Base-by-base conservation (phyloP, 1,140 invertebrate genomes). In the Pseudomyrmex cubaensis region DNA sequence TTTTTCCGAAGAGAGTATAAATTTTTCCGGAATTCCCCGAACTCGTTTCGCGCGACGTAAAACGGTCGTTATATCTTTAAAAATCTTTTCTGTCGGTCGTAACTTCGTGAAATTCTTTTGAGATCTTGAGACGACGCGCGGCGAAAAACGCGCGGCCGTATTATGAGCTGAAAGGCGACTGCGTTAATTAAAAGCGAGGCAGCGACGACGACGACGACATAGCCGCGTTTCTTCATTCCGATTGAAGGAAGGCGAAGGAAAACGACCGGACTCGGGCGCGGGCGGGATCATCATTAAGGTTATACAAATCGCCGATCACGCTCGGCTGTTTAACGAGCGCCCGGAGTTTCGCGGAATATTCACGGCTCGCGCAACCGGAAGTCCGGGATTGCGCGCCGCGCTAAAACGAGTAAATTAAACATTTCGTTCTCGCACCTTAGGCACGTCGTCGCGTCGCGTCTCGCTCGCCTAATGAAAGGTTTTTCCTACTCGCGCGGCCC, bases 251-350 rank as follows among this genome's bases (percentile, higher is more conserved):
- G 17, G 20, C 50, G 54, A 63, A 17, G 35, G 15, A 66, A 83
- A 50, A 67, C 8, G 35, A 15, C 15, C n/a, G 25, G 54, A 69
- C 44, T 20, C 35, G 59, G 22, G 52, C 7, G 12, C 62, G 57
- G 54, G 35, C 35, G 59, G 62, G 66, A 48, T 80, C 86, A 80
- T 88, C 88, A 88, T 91, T 90, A 90, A 90, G 78, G 73, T 90
- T 84, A 86, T 88, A 90, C 90, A 89, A 90, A 91, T 91, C 88
- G 88, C 64, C 87, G 87, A 90, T 90, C 86, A 84, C 83, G 75
- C 74, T 74, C 48, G 77, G 64, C 73, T 84, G 76, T 85, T 90
- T 88, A 90, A 90, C 88, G 89, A 90, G 66, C 76, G 54, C 64
- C 35, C 1, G 44, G 66, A 88, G 77, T 85, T 87, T 70, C 59